Conservation (phyloP, 2,888 invertebrate species). For the Leptodirus hochenwartii region DNA sequence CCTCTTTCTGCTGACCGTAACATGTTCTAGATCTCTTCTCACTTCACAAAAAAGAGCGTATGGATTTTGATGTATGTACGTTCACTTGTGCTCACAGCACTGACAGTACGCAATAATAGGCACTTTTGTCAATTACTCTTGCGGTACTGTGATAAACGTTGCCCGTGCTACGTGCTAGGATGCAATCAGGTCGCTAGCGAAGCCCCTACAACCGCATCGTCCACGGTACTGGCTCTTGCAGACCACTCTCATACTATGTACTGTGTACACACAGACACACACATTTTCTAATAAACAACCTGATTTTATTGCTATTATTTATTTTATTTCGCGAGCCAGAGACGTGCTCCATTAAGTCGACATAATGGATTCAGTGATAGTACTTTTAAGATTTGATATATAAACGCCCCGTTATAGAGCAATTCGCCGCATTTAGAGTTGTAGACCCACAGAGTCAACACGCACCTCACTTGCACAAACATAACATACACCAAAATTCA, state of each 20-base stretch:
- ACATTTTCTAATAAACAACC: constrained; percentile 16
- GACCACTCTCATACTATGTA: too few species aligned
- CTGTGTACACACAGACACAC: constrained; percentile 15
- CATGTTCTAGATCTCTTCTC: constrained; percentile 23
- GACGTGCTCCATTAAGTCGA: constrained; percentile 28
- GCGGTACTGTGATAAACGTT: constrained; percentile 4
- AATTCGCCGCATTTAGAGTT: too few species aligned
- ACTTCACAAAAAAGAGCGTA: constrained; percentile 10
- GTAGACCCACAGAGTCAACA: too few species aligned
- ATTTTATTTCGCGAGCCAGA: constrained; percentile 19
- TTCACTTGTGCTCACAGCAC: constrained; percentile 5
- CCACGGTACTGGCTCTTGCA: too few species aligned
- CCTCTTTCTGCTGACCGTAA: constrained; percentile 25
- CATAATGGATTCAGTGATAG: constrained; percentile 18
- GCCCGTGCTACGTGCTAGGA: constrained; percentile 9
- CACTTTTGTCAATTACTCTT: constrained; percentile 3
- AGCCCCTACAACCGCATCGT: constrained; percentile 4
- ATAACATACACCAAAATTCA: too few species aligned
- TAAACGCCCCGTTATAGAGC: too few species aligned
- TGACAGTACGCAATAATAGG: not conserved
- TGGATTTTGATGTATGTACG: constrained; percentile 12
- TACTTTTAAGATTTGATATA: constrained; percentile 14
- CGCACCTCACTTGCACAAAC: too few species aligned
- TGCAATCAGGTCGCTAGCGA: constrained; percentile 12
- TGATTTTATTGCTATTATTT: constrained; percentile 17